A percentile compares a stretch with the other conserved stretches of the same genome.
phyloP scores from a whole-genome alignment of 35 echinoderm and acorn worm genomes.

The Acanthaster planci region DNA sequence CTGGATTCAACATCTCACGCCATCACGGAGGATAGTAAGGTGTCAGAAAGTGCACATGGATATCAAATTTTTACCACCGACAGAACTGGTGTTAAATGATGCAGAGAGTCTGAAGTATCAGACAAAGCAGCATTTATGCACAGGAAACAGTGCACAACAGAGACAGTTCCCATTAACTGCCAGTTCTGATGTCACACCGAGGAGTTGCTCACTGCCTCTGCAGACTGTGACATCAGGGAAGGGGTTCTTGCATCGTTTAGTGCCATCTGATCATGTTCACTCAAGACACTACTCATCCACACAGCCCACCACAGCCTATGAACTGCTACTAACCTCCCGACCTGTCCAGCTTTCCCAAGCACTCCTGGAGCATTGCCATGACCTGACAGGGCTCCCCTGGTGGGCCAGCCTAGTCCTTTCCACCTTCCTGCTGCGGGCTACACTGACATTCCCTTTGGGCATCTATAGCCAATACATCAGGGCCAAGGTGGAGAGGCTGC shows the following conservation, averaged over 20 bases:
- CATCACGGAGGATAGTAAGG: too few species aligned
- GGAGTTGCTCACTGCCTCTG: not conserved
- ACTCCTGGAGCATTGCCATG: slow-evolving; percentile 42
- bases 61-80: too few species aligned
- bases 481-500: slow-evolving; percentile 61
- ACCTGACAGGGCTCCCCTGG: slow-evolving; percentile 53
- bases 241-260: not conserved
- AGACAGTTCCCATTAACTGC: not conserved
- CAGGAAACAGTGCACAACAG: not conserved
- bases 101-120: not conserved
- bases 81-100: not conserved
- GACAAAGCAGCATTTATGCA: not conserved
- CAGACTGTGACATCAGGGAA: not conserved
- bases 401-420: slow-evolving; percentile 43
- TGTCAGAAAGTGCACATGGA: too few species aligned
- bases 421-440: slow-evolving; percentile 31
- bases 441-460: slow-evolving; percentile 46
- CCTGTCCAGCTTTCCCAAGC: slow-evolving; percentile 52
- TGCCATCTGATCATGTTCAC: not conserved
- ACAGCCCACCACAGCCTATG: slow-evolving; percentile 47
- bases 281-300: slow-evolving; percentile 4
- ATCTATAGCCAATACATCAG: slow-evolving; percentile 56
- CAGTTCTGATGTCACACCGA: not conserved
- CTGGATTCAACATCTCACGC: too few species aligned
- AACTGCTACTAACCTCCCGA: slow-evolving; percentile 42